Conservation (phyloP, 1,140 invertebrate genomes). For the Brachionus sp. region DNA sequence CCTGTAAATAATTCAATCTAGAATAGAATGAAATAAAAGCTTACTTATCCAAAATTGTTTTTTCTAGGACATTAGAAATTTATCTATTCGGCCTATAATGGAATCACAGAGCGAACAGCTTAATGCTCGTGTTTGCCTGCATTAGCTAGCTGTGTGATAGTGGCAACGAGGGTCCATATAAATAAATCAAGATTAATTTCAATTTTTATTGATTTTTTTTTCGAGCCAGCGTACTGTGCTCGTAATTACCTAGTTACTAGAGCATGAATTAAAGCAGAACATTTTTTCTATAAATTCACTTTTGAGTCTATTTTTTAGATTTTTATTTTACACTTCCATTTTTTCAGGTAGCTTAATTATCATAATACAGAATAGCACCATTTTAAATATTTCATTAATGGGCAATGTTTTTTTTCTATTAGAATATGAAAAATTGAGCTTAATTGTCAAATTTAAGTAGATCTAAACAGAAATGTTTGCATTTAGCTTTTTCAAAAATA, state of each 20-base stretch:
- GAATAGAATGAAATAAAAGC: too few relatives aligned
- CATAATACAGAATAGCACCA: too few relatives aligned
- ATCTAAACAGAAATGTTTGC: too few relatives aligned
- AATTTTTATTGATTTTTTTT: background rate
- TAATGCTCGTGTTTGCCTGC: background rate
- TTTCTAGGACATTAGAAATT: background rate
- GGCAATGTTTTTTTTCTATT: too few relatives aligned
- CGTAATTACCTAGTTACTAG: background rate
- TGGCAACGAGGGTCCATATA: background rate
- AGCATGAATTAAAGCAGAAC: conserved; percentile 6
- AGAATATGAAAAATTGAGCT: too few relatives aligned
- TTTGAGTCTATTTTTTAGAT: background rate
- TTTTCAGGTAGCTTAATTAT: background rate
- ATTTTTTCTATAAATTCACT: background rate
- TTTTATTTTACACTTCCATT: background rate
- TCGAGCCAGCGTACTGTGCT: background rate
- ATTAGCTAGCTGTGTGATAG: background rate
- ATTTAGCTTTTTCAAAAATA: too few relatives aligned
- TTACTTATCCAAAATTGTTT: background rate
- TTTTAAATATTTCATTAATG: too few relatives aligned
- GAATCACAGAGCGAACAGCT: background rate
- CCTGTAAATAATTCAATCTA: background rate
- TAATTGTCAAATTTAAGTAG: too few relatives aligned
- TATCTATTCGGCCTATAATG: background rate
- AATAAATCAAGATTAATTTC: background rate